phyloP scores from a whole-genome alignment of 2,797 vertebrate species.

The Pogoniulus pusillus region DNA sequence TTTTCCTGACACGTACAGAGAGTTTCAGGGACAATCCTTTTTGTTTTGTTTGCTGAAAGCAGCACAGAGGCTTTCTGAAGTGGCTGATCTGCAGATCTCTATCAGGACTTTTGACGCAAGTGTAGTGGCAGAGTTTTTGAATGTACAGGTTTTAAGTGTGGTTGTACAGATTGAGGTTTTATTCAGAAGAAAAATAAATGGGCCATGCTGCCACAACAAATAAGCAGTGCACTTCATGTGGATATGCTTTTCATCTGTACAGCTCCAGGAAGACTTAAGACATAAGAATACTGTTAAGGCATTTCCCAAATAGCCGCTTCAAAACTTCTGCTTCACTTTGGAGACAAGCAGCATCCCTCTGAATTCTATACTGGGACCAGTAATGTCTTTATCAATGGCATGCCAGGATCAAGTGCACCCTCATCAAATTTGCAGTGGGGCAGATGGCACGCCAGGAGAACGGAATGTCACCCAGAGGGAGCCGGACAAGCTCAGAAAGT shows the following conservation, averaged over 20 bases:
- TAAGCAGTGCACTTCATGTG: background rate
- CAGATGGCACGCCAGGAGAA: too few species aligned
- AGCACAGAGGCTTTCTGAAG: rapidly evolving
- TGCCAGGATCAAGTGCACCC: too few species aligned
- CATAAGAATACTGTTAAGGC: too few species aligned
- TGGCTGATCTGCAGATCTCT: background rate
- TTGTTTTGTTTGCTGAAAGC: background rate
- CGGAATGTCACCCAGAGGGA: too few species aligned
- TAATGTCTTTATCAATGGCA: too few species aligned
- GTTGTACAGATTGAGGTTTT: background rate
- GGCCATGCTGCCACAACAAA: background rate
- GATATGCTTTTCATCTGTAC: background rate
- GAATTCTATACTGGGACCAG: too few species aligned
- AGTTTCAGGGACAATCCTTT: background rate
- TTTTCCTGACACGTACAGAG: background rate
- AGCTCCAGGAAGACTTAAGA: background rate
- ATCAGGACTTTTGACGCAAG: background rate
- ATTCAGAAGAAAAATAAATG: background rate
- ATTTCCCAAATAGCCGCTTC: too few species aligned
- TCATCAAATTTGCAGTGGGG: too few species aligned
- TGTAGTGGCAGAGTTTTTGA: background rate
- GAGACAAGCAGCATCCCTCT: too few species aligned
- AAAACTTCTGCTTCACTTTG: too few species aligned
- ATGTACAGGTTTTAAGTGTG: background rate
- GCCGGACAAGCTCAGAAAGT: too few species aligned